A percentile compares a stretch with the other conserved stretches of the same genome.
phyloP scores from a whole-genome alignment of 1,140 invertebrate genomes.

The Magallana gigas region DNA sequence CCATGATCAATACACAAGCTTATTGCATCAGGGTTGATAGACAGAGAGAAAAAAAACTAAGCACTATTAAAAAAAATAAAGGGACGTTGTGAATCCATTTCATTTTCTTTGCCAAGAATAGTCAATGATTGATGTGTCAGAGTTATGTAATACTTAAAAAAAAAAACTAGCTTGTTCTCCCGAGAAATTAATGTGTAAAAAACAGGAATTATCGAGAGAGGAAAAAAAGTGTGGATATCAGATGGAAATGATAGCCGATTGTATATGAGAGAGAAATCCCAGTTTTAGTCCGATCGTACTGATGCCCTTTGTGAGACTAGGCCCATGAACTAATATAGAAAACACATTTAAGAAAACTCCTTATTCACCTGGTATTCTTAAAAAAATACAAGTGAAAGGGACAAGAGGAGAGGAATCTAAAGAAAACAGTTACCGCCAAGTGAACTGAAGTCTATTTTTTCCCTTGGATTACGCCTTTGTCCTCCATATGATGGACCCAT shows the following conservation, averaged over 20 bases:
- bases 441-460: neutral
- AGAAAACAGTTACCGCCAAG: neutral
- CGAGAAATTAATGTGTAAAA: conserved; percentile 32
- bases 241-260: neutral
- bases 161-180: neutral
- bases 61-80: neutral
- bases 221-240: neutral
- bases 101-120: conserved; percentile 26
- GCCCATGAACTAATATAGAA: no score
- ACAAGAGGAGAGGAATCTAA: neutral
- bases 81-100: conserved; percentile 4
- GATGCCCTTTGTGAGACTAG: no score
- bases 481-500: conserved; percentile 60
- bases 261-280: neutral
- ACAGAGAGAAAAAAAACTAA: neutral
- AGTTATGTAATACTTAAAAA: conserved; percentile 22
- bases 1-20: conserved; percentile 9
- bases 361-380: no score
- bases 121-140: neutral
- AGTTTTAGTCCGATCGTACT: no score
- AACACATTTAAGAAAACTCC: no score
- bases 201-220: neutral
- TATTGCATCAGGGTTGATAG: neutral
- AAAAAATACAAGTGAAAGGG: neutral
- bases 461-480: neutral